phyloP scores from a whole-genome alignment of 2,113 vertebrate species.

The Coptodon rendalli region DNA sequence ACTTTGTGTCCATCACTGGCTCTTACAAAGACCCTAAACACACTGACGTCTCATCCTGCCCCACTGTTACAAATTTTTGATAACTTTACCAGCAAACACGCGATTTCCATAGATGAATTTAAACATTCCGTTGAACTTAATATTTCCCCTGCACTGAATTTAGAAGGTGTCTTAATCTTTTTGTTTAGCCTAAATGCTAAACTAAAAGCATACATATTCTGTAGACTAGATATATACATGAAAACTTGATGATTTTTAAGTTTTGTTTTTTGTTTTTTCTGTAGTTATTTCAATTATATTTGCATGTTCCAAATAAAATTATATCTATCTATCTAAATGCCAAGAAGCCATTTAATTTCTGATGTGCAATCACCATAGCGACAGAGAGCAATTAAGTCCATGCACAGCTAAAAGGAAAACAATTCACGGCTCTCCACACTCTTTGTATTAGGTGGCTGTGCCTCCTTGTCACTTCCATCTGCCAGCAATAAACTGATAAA shows the following conservation, averaged over 20 bases:
- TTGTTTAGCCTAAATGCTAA: background rate
- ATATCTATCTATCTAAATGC: background rate
- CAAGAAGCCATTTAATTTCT: background rate
- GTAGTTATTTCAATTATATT: background rate
- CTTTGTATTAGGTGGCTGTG: background rate
- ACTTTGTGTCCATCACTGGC: background rate
- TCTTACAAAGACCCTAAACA: background rate
- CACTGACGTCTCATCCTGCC: fast-evolving
- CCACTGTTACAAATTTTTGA: background rate
- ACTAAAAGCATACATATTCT: background rate
- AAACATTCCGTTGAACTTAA: background rate
- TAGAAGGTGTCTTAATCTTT: background rate
- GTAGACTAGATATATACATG: background rate
- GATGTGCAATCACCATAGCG: background rate
- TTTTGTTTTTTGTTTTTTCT: background rate
- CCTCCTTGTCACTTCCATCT: background rate
- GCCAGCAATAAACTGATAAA: background rate
- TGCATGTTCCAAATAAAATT: background rate
- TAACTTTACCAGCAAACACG: background rate
- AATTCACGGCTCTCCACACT: background rate
- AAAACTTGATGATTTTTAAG: background rate
- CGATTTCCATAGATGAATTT: background rate
- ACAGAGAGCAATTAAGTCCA: background rate
- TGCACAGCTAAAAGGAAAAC: background rate
- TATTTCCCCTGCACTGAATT: background rate